Evolutionary conservation across 2,888 invertebrate species (phyloP).

Genomic region (Caenorhabditis japonica): DNA sequence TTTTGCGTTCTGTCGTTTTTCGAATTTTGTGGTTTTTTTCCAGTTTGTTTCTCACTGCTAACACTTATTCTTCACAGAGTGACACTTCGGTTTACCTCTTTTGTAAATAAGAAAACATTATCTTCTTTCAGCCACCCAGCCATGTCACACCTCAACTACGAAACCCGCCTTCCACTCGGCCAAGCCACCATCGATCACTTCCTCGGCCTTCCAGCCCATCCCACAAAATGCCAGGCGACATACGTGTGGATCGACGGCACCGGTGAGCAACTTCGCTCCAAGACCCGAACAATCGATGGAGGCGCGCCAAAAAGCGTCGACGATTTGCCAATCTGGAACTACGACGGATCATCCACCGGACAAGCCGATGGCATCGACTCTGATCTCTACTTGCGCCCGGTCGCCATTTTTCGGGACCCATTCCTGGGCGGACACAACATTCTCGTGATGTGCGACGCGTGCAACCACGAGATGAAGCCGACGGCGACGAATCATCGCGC

Average conservation of each 20-base stretch:
- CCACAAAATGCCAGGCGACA: slow-evolving; percentile 81
- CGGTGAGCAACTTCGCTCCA: slow-evolving; percentile 89
- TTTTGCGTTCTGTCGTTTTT: too few relatives aligned
- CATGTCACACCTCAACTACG: slow-evolving; percentile 53
- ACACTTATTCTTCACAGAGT: too few relatives aligned
- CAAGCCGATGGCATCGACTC: slow-evolving; percentile 80
- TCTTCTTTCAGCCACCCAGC: too few relatives aligned
- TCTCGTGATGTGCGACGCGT: slow-evolving; percentile 80
- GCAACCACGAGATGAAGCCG: slow-evolving; percentile 87
- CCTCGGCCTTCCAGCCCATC: slow-evolving; percentile 57
- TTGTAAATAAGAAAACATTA: too few relatives aligned
- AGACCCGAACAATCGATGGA: slow-evolving; percentile 87
- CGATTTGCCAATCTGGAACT: slow-evolving; percentile 89
- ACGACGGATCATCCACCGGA: slow-evolving; percentile 92
- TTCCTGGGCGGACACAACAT: slow-evolving; percentile 67
- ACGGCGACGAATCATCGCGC: slow-evolving; percentile 81
- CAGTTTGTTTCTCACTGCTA: too few relatives aligned
- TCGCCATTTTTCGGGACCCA: slow-evolving; percentile 71
- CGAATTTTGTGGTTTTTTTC: too few relatives aligned
- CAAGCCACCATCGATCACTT: slow-evolving; percentile 57
- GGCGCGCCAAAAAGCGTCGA: slow-evolving; percentile 83
- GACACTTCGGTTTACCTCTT: too few relatives aligned
- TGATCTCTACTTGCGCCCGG: slow-evolving; percentile 77
- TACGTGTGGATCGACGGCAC: slow-evolving; percentile 95
- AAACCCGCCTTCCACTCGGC: slow-evolving; percentile 58